phyloP scores from a whole-genome alignment of 2,113 vertebrate species.

The Neolamprologus fasciatus region DNA sequence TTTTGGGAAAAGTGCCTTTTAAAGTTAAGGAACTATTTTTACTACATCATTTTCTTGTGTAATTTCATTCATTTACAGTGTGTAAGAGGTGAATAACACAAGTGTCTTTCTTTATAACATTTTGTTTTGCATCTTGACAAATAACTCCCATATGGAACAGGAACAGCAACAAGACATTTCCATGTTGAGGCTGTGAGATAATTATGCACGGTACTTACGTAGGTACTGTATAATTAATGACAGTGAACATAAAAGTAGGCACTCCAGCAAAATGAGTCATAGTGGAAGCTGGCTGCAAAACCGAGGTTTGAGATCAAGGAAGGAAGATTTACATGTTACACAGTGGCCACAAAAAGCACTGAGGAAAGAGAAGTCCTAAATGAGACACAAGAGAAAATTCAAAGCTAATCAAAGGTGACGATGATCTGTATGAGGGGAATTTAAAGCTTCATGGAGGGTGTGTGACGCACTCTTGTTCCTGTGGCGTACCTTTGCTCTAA shows the following conservation, averaged over 20 bases:
- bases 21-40: not conserved
- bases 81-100: not conserved
- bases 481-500: not conserved
- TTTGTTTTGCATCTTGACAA: not conserved
- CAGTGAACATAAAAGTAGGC: not conserved
- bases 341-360: not conserved
- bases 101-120: not conserved
- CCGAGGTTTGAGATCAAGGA: not conserved
- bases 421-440: not conserved
- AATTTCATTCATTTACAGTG: not conserved
- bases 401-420: conserved; percentile 15
- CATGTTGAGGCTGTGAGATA: not conserved
- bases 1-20: not conserved
- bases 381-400: not conserved
- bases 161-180: not conserved
- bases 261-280: not conserved
- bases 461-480: not conserved
- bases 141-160: not conserved
- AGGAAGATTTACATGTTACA: not conserved
- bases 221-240: conserved; percentile 40
- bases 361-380: not conserved
- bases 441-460: not conserved
- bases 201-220: conserved; percentile 4
- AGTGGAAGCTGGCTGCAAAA: not conserved
- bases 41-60: not conserved